Conservation (phyloP, 2,797 vertebrate genomes). For the Macropodus opercularis region DNA sequence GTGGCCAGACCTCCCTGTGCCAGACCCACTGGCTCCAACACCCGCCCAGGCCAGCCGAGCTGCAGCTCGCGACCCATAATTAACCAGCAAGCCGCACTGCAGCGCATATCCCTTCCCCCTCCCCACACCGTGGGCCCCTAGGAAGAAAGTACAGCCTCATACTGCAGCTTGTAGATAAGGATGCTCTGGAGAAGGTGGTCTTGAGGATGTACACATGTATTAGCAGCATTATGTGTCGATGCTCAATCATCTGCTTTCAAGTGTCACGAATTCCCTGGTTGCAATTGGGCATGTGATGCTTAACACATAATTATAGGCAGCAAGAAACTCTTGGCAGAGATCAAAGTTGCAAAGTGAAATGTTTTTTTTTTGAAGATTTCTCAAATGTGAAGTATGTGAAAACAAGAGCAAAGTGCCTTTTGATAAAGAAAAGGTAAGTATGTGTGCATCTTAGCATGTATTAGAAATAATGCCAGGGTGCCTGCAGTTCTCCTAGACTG, state of each 20-base stretch:
- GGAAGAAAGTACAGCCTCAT: slow-evolving; percentile 34
- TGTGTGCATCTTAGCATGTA: slow-evolving; percentile 47
- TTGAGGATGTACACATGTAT: slow-evolving; percentile 19
- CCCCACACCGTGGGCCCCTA: slow-evolving; percentile 60
- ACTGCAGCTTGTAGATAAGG: slow-evolving; percentile 26
- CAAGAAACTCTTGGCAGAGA: slow-evolving; percentile 39
- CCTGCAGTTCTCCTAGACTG: slow-evolving; percentile 71
- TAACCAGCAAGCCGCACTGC: slow-evolving; percentile 80
- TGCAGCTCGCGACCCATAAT: slow-evolving; percentile 86
- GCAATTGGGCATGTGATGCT: slow-evolving; percentile 42
- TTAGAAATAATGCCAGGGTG: slow-evolving; percentile 73
- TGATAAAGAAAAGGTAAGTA: slow-evolving; percentile 39
- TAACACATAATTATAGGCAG: slow-evolving; percentile 57
- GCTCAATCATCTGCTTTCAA: slow-evolving; percentile 33
- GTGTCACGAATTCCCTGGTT: slow-evolving; percentile 31
- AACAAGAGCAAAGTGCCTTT: slow-evolving; percentile 37
- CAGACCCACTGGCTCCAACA: slow-evolving; percentile 89
- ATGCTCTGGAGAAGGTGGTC: slow-evolving; percentile 30
- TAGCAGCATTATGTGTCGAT: slow-evolving; percentile 30
- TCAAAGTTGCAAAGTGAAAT: slow-evolving; percentile 57
- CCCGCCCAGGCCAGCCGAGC: slow-evolving; percentile 86
- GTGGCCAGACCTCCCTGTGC: slow-evolving; percentile 89
- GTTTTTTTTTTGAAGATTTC: slow-evolving; percentile 57
- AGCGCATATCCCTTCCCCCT: slow-evolving; percentile 67
- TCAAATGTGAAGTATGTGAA: slow-evolving; percentile 43